Conservation (phyloP, 2,113 vertebrate genomes). For the Corythornis cristatus region DNA sequence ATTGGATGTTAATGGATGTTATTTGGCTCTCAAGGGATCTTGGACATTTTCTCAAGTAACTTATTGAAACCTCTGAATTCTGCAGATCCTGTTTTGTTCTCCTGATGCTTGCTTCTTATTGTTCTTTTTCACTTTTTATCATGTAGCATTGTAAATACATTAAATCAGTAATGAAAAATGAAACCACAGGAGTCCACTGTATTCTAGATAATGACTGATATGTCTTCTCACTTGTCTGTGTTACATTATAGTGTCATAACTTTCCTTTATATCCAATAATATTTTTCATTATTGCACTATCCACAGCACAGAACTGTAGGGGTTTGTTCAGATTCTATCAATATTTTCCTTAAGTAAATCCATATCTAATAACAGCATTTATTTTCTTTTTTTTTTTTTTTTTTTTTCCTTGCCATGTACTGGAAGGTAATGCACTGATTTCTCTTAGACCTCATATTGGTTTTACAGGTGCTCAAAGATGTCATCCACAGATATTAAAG, state of each 20-base stretch:
- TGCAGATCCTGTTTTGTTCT: constrained; percentile 23
- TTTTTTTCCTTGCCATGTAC: neutral
- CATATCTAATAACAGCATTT: constrained; percentile 50
- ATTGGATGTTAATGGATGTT: constrained; percentile 6
- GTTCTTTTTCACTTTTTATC: constrained; percentile 48
- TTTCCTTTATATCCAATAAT: constrained; percentile 55
- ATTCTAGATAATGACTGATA: constrained; percentile 39
- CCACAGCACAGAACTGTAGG: constrained; percentile 28
- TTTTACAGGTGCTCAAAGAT: constrained; percentile 55
- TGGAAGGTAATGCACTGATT: neutral
- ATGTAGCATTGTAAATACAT: constrained; percentile 53
- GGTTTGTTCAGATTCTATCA: constrained; percentile 42
- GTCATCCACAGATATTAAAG: constrained; percentile 58
- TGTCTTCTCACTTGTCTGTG: constrained; percentile 18
- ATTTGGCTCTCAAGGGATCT: constrained; percentile 27
- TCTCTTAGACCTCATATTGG: constrained; percentile 35
- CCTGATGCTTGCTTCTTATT: neutral
- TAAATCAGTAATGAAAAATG: constrained; percentile 58
- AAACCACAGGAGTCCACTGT: constrained; percentile 30
- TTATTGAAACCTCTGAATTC: constrained; percentile 29
- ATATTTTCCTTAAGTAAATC: constrained; percentile 61
- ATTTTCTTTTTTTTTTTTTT: constrained; percentile 22
- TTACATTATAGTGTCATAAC: constrained; percentile 42
- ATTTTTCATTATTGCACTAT: constrained; percentile 38
- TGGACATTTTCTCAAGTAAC: constrained; percentile 15